Base-by-base conservation (phyloP, 2,888 invertebrate species). In the Drosophila algonquin region DNA sequence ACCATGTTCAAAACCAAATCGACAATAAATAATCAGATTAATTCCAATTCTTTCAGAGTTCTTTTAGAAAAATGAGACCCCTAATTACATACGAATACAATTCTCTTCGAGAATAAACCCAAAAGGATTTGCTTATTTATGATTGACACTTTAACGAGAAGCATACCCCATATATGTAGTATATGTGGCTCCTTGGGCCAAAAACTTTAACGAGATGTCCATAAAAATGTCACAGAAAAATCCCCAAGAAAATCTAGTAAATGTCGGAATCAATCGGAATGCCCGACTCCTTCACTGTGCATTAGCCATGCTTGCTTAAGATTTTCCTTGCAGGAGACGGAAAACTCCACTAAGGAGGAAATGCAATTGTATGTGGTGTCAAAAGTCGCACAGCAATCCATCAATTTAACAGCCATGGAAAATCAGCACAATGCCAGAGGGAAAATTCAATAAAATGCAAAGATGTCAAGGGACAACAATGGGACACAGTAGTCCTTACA, bases 371-470 rank as follows among this genome's bases (percentile, higher is more conserved):
- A 62, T 77, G 76, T 74, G 74, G 91, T 90, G 91, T 87, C 91
- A 90, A 79, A 91, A 90, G 84, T 90, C 90, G 80, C 90, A 90
- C 75, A 88, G 90, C 85, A 90, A 90, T 90, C 90, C 89, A 91
- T 90, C 90, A 90, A 89, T 77, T 81, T 86, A 87, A 86, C 86
- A 85, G 80, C 80, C 84, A 79, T 73, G 75, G 77, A 74, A 78
- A 89, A 90, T 88, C 80, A 58, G 65, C 75, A 77, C 77, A 82
- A 86, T 82, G 61, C 73, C 73, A 57, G 70, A 52, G 47, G 74
- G 79, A 79, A 78, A 76, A 88, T 80, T 82, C 80, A 69, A 70
- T 55, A 74, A 81, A 83, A 85, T 87, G 61, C 69, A 67, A 55
- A 68, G 50, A 79, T 73, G 63, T 48, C 61, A 72, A 32, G 32